Percentiles rank a stretch among this genome's conserved stretches.
Conservation (phyloP, 2,113 vertebrate species). For the Dolichallabes microphthalmus region DNA sequence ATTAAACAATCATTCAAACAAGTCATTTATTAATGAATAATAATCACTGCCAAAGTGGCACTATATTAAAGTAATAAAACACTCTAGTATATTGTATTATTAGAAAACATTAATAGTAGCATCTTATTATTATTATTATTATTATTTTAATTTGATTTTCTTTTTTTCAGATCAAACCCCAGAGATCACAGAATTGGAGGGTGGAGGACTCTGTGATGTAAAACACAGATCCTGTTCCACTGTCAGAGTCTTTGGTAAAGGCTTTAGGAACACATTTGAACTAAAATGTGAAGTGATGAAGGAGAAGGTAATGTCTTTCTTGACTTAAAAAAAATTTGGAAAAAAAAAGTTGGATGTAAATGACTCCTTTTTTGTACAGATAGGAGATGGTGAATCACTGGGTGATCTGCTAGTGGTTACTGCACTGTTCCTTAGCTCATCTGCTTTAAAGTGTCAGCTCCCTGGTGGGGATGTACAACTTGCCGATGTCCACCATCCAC, state of each 20-base stretch:
- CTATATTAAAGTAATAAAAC: background rate
- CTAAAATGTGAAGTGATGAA: conserved; percentile 86
- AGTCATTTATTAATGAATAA: background rate
- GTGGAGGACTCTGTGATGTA: conserved; percentile 81
- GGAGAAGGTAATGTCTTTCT: conserved; percentile 75
- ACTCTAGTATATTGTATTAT: background rate
- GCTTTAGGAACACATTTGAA: conserved; percentile 77
- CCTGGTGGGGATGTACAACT: conserved; percentile 64
- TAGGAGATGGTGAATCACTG: conserved; percentile 66
- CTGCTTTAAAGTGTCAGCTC: conserved; percentile 77
- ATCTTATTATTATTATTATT: too few relatives aligned
- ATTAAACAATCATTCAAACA: background rate
- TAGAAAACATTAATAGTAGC: background rate
- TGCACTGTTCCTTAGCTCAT: conserved; percentile 72
- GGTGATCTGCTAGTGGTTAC: conserved; percentile 67
- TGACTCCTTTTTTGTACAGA: conserved; percentile 66
- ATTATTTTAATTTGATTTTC: too few relatives aligned
- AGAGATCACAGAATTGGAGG: conserved; percentile 81
- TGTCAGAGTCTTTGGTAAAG: conserved; percentile 76
- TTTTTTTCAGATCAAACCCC: conserved; percentile 78
- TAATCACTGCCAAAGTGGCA: background rate
- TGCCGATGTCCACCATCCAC: conserved; percentile 64
- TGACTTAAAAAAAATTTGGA: too few relatives aligned
- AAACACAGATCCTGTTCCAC: conserved; percentile 72
- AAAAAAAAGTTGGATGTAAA: background rate